phyloP scores from a whole-genome alignment of 2,888 invertebrate genomes.

The Laothoe populi region DNA sequence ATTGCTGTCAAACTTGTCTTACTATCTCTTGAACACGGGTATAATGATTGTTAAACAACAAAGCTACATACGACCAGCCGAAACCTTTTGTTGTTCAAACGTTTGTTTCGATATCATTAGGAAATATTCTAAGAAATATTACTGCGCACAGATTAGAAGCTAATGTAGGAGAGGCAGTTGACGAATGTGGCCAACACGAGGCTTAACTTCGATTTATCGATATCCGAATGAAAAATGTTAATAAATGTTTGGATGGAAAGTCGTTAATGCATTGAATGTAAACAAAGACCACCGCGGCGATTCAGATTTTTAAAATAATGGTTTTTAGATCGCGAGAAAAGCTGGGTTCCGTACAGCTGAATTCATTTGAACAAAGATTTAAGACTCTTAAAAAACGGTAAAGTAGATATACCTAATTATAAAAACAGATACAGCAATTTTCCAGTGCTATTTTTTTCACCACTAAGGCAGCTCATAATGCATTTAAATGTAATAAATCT shows the following conservation, averaged over 20 bases:
- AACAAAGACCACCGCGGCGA: conserved; percentile 57
- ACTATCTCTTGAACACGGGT: conserved; percentile 42
- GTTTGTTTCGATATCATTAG: conserved; percentile 80
- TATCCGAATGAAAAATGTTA: conserved; percentile 33
- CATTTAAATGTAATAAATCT: no score
- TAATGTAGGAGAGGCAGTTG: conserved; percentile 69
- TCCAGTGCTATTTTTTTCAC: no score
- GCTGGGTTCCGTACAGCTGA: background rate
- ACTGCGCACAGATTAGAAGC: conserved; percentile 70
- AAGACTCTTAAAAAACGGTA: no score
- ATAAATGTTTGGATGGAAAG: conserved; percentile 31
- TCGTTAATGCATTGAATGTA: conserved; percentile 50
- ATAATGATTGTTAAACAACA: conserved; percentile 67
- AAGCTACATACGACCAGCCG: conserved; percentile 65
- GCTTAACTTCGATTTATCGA: conserved; percentile 39
- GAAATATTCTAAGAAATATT: conserved; percentile 76
- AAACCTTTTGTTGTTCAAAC: conserved; percentile 77
- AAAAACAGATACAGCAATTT: no score
- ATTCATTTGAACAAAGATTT: background rate
- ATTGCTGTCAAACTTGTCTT: background rate
- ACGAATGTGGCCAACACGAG: conserved; percentile 56
- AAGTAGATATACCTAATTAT: no score
- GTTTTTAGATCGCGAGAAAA: background rate
- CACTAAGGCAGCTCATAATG: no score
- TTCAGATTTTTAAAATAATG: background rate